Evolutionary conservation across 2,888 invertebrate genomes (phyloP).

Genomic region (Sarcophaga carnaria): DNA sequence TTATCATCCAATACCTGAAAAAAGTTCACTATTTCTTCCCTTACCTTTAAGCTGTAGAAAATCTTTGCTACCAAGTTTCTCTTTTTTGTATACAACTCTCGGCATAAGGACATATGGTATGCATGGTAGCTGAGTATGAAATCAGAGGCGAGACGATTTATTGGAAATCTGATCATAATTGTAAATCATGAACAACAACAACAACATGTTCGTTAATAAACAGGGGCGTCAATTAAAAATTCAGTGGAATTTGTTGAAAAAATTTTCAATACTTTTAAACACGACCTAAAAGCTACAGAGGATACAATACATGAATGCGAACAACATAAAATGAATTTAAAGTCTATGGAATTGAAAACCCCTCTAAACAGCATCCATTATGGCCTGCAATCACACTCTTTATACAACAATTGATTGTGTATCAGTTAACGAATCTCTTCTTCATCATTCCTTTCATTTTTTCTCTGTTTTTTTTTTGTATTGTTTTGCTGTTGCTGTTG

Average conservation of each 20-base stretch:
- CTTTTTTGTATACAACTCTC: neutral
- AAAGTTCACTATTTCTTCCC: too few relatives aligned
- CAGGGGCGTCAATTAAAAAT: slow-evolving; percentile 12
- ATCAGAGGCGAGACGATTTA: slow-evolving; percentile 62
- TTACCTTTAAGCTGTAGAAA: too few relatives aligned
- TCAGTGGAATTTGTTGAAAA: neutral
- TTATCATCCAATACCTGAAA: too few relatives aligned
- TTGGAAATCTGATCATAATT: slow-evolving; percentile 67
- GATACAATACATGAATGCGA: neutral
- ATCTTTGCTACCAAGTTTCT: neutral
- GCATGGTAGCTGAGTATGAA: slow-evolving; percentile 10
- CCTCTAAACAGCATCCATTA: neutral
- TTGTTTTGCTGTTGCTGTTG: neutral
- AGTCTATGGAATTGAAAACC: neutral
- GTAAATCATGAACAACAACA: neutral
- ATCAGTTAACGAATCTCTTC: slow-evolving; percentile 25
- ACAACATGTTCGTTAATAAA: neutral
- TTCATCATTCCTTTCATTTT: neutral
- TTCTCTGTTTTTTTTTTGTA: neutral
- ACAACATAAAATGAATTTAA: neutral
- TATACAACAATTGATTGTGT: slow-evolving; percentile 28
- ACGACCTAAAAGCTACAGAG: neutral
- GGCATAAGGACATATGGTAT: neutral
- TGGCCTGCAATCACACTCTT: neutral
- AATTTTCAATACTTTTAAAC: neutral